Evolutionary conservation across 2,797 vertebrate genomes (phyloP).

Genomic region (Urocyon cinereoargenteus): DNA sequence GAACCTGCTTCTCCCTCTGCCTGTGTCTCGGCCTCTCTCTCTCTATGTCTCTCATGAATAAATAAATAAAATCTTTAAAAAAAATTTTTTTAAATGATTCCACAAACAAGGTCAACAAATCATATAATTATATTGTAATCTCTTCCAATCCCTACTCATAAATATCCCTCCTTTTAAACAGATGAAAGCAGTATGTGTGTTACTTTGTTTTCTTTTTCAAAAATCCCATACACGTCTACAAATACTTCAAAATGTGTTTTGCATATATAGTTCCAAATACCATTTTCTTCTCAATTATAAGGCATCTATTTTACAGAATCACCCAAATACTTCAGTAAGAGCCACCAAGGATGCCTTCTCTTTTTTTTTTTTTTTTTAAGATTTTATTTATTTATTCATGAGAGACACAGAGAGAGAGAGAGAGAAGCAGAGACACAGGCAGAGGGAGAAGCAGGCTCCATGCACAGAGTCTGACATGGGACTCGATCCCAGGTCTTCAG

Average conservation of each 20-base stretch:
- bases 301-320: background rate
- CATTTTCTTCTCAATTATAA: background rate
- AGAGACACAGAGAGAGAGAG: too few relatives aligned
- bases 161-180: background rate
- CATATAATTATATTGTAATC: background rate
- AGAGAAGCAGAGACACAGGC: too few relatives aligned
- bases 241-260: background rate
- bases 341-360: background rate
- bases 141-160: background rate
- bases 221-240: background rate
- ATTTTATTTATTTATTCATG: too few relatives aligned
- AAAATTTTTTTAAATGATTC: background rate
- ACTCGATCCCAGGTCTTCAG: too few relatives aligned
- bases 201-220: slow-evolving; percentile 36
- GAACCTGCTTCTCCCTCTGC: too few relatives aligned
- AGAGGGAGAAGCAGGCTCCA: too few relatives aligned
- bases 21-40: too few relatives aligned
- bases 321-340: slow-evolving; percentile 35
- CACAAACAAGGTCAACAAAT: background rate
- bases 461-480: too few relatives aligned
- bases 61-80: too few relatives aligned
- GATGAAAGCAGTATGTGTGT: background rate
- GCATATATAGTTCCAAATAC: slow-evolving; percentile 41
- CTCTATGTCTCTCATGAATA: too few relatives aligned
- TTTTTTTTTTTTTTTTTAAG: background rate